Evolutionary conservation across 2,888 invertebrate species (phyloP).

Genomic region (Ceramica pisi): DNA sequence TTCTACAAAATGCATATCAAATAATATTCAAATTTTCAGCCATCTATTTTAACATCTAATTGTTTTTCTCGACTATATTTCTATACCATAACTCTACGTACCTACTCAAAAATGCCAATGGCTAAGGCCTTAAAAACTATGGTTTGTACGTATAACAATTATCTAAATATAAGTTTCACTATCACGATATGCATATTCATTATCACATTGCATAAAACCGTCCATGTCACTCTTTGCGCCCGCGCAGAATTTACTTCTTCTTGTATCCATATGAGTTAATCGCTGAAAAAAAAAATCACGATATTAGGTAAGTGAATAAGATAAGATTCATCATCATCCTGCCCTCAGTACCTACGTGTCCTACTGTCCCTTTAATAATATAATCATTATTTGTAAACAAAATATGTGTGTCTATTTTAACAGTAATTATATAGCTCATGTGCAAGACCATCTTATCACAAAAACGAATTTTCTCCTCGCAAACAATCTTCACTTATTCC

Average conservation of each 20-base stretch:
- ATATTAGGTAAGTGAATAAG: neutral
- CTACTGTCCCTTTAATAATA: neutral
- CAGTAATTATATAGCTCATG: neutral
- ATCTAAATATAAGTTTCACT: slow-evolving; percentile 54
- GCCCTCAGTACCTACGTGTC: neutral
- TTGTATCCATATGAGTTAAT: slow-evolving; percentile 95
- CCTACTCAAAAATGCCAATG: slow-evolving; percentile 37
- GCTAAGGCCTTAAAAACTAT: slow-evolving; percentile 41
- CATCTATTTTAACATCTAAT: neutral
- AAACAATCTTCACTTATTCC: too few species aligned
- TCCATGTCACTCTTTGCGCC: slow-evolving; percentile 9
- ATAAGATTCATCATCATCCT: neutral
- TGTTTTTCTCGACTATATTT: slow-evolving; percentile 16
- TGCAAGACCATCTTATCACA: neutral
- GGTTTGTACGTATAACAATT: slow-evolving; percentile 53
- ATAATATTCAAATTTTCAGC: slow-evolving; percentile 5
- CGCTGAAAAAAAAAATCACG: slow-evolving; percentile 86
- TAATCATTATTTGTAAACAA: neutral
- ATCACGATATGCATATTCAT: slow-evolving; percentile 66
- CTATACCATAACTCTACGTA: slow-evolving; percentile 22
- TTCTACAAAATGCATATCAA: slow-evolving; percentile 18
- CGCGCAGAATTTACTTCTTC: slow-evolving; percentile 78
- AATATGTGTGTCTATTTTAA: neutral
- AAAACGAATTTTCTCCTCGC: neutral
- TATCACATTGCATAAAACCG: slow-evolving; percentile 64